Evolutionary conservation across 2,888 invertebrate genomes (phyloP), one percentile per base, ranked within the genome.

Genomic region (Chaetoderma sp.): DNA sequence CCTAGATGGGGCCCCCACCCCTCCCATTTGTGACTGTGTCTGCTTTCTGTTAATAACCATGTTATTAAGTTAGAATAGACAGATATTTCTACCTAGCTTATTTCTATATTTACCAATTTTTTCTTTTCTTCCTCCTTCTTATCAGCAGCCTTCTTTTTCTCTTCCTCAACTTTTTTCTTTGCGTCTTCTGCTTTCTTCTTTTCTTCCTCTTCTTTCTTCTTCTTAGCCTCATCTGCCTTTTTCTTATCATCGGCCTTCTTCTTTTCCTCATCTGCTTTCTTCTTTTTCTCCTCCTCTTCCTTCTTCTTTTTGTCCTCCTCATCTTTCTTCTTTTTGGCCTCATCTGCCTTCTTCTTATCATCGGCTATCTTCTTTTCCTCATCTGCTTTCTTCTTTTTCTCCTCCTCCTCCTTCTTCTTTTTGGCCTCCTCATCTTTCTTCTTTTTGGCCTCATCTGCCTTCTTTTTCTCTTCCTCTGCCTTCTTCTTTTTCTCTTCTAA

Each of bases 61-160:
- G 8, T 4, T 5, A 42, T 42, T 42, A 42, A 21, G 18, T 42
- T 42, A 21, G n/a, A n/a, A n/a, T n/a, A n/a, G n/a, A 42, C 21
- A 42, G n/a, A 2, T 18, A 42, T 44, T 64, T 56, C 28, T 62
- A 59, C 39, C 63, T 63, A 6, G 25, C 36, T 32, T 47, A 63
- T 58, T 60, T 58, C 49, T 33, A 68, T 60, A 18, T 63, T 63
- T 62, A 67, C 64, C 25, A 63, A 36, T 52, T 65, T 63, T 55
- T 71, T 70, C 47, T 71, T 59, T 61, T 73, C 61, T 28, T 64
- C 56, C 59, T 72, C 85, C 81, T 73, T 95, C n/a, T 94, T 79
- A 96, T 90, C 82, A 57, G 45, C 62, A 65, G 36, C 50, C 57
- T 64, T 73, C 63, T 50, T 50, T 36, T 50, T 42, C 39, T 58